A percentile compares a stretch with the other conserved stretches of the same genome.
phyloP scores from a whole-genome alignment of 2,888 invertebrate genomes.

The Ceriagrion tenellum region DNA sequence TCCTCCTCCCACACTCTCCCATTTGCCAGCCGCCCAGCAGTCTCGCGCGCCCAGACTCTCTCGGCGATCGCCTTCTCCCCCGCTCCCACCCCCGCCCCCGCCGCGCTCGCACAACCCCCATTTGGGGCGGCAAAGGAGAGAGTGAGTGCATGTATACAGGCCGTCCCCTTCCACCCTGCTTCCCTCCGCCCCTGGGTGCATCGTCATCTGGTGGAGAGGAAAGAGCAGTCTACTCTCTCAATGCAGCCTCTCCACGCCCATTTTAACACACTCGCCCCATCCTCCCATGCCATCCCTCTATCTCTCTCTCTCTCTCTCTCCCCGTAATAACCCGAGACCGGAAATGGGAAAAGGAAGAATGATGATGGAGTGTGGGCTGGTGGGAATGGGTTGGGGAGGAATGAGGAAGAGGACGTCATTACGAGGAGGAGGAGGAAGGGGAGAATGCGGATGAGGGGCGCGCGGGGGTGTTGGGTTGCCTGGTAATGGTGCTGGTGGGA shows the following conservation, averaged over 20 bases:
- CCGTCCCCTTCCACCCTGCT: neutral
- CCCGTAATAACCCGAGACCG: slow-evolving; percentile 32
- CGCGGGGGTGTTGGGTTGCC: neutral
- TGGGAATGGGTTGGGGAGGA: neutral
- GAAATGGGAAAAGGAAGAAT: slow-evolving; percentile 45
- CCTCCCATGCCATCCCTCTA: neutral
- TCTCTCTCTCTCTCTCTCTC: too few relatives aligned
- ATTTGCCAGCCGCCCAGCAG: slow-evolving; percentile 43
- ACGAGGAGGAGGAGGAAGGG: neutral
- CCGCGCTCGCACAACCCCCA: neutral
- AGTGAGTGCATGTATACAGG: neutral
- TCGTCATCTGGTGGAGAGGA: neutral
- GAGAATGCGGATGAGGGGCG: neutral
- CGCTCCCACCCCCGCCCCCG: neutral
- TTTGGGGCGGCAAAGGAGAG: neutral
- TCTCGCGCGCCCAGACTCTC: slow-evolving; percentile 32
- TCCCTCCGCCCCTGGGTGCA: neutral
- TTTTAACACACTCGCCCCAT: slow-evolving; percentile 17
- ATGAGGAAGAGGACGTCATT: slow-evolving; percentile 5
- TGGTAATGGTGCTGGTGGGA: neutral
- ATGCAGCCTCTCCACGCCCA: neutral
- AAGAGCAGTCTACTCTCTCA: neutral
- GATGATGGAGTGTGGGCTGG: neutral
- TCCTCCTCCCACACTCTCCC: neutral
- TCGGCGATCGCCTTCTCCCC: too few relatives aligned